phyloP scores from a whole-genome alignment of 2,797 vertebrate species.

The Gallinago solitaria region DNA sequence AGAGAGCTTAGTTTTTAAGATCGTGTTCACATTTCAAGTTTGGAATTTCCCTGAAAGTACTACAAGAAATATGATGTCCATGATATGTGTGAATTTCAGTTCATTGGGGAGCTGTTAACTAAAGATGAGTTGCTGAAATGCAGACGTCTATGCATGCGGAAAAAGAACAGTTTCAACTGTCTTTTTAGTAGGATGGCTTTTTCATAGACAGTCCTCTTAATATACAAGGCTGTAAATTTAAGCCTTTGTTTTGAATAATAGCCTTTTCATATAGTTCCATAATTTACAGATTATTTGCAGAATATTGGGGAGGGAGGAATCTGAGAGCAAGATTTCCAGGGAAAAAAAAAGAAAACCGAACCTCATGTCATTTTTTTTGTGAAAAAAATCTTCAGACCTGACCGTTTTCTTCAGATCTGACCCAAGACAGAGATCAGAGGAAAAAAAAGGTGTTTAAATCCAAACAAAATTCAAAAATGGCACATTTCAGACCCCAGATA shows the following conservation, averaged over 20 bases:
- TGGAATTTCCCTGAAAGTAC: neutral
- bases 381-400: neutral
- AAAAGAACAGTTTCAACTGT: neutral
- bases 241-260: neutral
- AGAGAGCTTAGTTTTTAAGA: neutral
- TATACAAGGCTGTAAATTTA: neutral
- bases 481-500: rapidly evolving
- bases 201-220: neutral
- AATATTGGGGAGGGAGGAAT: neutral
- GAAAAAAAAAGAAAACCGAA: neutral
- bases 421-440: neutral
- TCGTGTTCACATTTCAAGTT: neutral
- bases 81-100: neutral
- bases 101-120: neutral
- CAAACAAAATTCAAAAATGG: neutral
- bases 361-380: rapidly evolving
- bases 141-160: neutral
- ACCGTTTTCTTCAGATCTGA: neutral
- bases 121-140: neutral
- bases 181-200: neutral
- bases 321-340: neutral
- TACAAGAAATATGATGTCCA: neutral
- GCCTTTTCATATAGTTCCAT: neutral
- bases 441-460: neutral
- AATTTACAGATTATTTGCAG: neutral